Evolutionary conservation across 1,140 invertebrate species (phyloP).

Genomic region (Ladona fulva): DNA sequence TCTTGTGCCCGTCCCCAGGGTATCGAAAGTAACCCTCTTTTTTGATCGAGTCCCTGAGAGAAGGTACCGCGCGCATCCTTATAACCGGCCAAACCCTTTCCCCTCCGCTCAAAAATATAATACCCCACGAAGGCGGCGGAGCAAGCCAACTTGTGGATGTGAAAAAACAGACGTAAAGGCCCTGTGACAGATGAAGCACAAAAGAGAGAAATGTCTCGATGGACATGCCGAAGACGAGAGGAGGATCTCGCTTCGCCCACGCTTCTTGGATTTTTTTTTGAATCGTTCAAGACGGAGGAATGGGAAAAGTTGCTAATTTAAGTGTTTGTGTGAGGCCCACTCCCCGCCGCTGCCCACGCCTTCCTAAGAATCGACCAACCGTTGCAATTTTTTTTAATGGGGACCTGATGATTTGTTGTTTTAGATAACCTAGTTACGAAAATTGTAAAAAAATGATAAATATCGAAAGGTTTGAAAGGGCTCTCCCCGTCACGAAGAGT

Average conservation of each 20-base stretch:
- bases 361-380: not conserved
- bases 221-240: no score
- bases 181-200: not conserved
- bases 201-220: not conserved
- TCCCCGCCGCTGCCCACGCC: not conserved
- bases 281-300: no score
- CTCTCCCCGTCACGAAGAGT: not conserved
- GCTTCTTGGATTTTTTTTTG: no score
- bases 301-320: no score
- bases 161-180: not conserved
- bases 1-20: not conserved
- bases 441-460: not conserved
- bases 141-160: no score
- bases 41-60: no score
- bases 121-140: no score
- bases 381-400: slow-evolving; percentile 10
- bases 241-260: no score
- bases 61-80: no score
- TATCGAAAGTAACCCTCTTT: not conserved
- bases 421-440: slow-evolving; percentile 10
- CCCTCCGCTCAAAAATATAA: no score
- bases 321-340: no score
- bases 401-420: slow-evolving; percentile 4
- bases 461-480: not conserved
- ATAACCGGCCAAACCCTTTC: no score